A percentile compares a stretch with the other conserved stretches of the same genome.
These are phyloP conservation scores for Alca torda DNA, from an alignment of 2,797 vertebrate genomes.

Conservation along the genomic window DNA sequence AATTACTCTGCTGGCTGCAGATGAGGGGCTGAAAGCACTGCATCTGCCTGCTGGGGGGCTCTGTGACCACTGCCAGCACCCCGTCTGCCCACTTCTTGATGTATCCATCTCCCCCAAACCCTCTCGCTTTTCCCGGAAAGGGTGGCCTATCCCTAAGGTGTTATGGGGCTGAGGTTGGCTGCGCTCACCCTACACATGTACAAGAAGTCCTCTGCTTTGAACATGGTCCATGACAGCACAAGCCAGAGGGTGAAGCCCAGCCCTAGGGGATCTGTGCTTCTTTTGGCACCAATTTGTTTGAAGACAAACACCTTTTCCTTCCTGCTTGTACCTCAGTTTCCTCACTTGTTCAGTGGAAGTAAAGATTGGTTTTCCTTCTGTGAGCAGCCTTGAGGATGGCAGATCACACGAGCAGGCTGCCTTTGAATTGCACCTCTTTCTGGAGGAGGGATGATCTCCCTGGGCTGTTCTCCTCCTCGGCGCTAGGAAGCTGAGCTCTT, in stretches of 20 bases:
- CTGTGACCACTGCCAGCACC: background rate
- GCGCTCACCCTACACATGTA: background rate
- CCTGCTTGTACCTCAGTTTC: background rate
- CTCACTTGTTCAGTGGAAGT: background rate
- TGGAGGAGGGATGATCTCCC: background rate
- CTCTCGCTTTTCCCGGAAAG: background rate
- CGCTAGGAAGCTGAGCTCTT: background rate
- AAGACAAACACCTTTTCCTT: background rate
- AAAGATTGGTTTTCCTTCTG: background rate
- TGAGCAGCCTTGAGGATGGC: background rate
- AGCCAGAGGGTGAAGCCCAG: background rate
- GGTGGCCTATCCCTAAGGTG: background rate
- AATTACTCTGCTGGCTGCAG: background rate
- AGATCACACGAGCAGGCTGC: background rate
- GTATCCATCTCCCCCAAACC: background rate
- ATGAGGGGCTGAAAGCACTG: background rate
- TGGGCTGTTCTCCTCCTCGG: background rate
- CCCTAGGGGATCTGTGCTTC: background rate
- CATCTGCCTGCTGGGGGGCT: background rate
- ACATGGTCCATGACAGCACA: fast-evolving
- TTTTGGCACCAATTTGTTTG: background rate
- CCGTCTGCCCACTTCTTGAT: background rate
- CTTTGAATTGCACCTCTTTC: background rate
- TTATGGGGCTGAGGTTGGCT: background rate
- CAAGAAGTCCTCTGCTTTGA: background rate